Evolutionary conservation across 2,888 invertebrate species (phyloP), one percentile per base, ranked within the genome.

Genomic region (Eudasyphora cyanicolor): DNA sequence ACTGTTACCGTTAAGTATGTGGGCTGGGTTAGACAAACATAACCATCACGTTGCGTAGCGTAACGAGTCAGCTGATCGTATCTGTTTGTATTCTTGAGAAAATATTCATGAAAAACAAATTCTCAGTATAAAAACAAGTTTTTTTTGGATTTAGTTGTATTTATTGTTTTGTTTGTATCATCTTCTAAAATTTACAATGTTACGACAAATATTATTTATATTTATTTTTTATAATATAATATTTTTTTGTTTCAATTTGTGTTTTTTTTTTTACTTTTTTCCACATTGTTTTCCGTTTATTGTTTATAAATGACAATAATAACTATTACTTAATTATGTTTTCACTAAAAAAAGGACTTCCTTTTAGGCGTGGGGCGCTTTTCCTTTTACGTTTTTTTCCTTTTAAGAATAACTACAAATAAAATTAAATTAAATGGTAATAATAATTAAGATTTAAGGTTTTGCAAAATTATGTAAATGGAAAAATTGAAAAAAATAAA

Each of bases 131-230:
- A n/a, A n/a, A n/a, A n/a, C n/a, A n/a, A n/a, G n/a, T n/a, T 32
- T 54, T 42, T 38, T 57, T 73, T 73, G 24, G n/a, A 76, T 76
- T 76, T 64, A 76, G 32, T 62, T 76, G 62, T 64, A 62, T 64
- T 76, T 76, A 76, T 64, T 64, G 49, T 51, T 76, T 76, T 76
- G 49, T 76, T 71, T 49, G 51, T 70, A 60, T 73, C 73, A 54
- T 73, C 29, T 60, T 73, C 73, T 73, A 73, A 73, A 67, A 76
- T 64, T 57, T 76, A 76, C 75, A 76, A 62, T 32, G 24, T 64
- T 86, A 86, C 86, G 85, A 86, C 86, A 85, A 86, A 79, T 79
- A 85, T 85, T 81, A 32, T 57, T 82, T 51, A 76, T 8, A 78
- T 29, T 19, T 70, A 62, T 74, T 45, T 81, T 70, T 73, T 69